Evolutionary conservation across 2,113 vertebrate species (phyloP), one percentile per base, ranked within the genome.

Genomic region (Antechinus stuartii): DNA sequence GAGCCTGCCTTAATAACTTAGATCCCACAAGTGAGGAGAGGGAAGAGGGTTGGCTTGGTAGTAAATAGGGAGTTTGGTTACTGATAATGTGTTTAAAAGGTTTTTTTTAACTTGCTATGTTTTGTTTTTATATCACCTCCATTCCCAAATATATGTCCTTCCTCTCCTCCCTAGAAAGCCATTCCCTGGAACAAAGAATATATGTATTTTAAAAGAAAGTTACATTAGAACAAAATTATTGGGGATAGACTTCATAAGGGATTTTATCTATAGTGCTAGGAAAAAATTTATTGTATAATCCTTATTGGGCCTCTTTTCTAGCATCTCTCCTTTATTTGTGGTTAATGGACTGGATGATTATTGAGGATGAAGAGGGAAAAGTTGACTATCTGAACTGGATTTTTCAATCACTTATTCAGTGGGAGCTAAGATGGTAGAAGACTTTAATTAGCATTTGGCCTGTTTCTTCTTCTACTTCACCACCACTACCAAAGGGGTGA

Each of bases 51-150:
- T 57, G 61, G 30, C 30, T 35, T 30, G 57, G 11, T 68, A 94
- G 56, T 16, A 54, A 3, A 46, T 95, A 35, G 95, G 93, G 56
- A 94, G 49, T 92, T 54, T 90, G 76, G 35, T 89, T 95, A 90
- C 10, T 92, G 68, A 11, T 93, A 49, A 91, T 94, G 30, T 90
- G 53, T 19, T 54, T 91, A 92, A 42, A 42, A 84, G 16, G 8
- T 84, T 84, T 42, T 84, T 84, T 0, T 23, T 52, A 24, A 55
- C 19, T 19, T 19, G 10, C 12, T 42, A 16, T 84, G n/a, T 84
- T 68, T 68, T 68, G 61, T 68, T 68, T 16, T 84, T 42, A n/a
- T 94, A 57, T 94, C 46, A 91, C 47, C 90, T 8, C 95, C 61
- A n/a, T 92, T 91, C 46, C 49, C 68, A 91, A 68, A 91, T 95